A percentile compares a stretch with the other conserved stretches of the same genome.
phyloP scores from a whole-genome alignment of 2,113 vertebrate genomes.

The Herpailurus yagouaroundi region DNA sequence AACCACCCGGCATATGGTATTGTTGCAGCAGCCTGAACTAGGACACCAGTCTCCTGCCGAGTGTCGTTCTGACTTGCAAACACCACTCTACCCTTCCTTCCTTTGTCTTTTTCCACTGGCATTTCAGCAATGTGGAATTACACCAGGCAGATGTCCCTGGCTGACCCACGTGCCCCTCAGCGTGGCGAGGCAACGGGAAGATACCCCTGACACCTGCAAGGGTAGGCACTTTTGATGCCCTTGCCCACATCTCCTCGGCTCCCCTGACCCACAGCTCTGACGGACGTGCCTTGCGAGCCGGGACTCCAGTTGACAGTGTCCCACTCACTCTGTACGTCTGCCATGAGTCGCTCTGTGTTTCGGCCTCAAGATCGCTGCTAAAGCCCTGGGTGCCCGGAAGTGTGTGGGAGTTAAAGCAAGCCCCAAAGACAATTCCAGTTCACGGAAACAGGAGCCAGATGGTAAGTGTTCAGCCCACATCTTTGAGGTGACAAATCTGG shows the following conservation, averaged over 20 bases:
- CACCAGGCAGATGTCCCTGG: neutral
- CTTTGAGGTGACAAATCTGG: neutral
- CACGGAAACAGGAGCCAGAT: neutral
- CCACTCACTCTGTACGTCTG: neutral
- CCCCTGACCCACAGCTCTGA: neutral
- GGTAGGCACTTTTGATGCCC: neutral
- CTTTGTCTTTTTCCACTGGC: neutral
- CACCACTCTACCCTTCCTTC: neutral
- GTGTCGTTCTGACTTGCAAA: neutral
- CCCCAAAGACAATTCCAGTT: neutral
- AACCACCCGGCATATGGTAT: too few species aligned
- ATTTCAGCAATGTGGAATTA: neutral
- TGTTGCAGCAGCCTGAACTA: neutral
- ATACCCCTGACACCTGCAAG: rapidly evolving
- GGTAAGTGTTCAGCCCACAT: neutral
- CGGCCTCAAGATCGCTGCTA: neutral
- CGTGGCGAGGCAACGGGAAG: neutral
- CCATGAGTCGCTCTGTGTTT: neutral
- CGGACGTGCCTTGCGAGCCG: neutral
- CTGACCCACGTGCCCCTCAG: neutral
- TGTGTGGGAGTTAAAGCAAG: neutral
- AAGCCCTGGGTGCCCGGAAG: neutral
- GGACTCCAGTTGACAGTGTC: neutral
- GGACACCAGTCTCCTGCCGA: neutral
- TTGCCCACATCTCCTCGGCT: neutral